Evolutionary conservation across 1,140 invertebrate genomes (phyloP), one percentile per base, ranked within the genome.

Genomic region (Andricus grossulariae): DNA sequence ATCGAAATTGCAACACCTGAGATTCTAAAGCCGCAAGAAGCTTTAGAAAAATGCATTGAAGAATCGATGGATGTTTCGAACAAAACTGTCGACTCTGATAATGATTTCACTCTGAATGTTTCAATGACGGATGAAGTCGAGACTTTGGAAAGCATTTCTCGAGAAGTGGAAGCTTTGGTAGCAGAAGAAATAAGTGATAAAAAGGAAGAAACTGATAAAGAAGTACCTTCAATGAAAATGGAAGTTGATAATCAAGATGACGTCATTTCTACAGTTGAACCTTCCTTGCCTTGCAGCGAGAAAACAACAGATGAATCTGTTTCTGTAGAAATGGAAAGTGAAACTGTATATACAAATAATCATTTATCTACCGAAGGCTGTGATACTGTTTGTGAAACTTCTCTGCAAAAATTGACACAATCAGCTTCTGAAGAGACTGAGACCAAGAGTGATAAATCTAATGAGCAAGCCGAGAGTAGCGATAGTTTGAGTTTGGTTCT

Each of bases 91-190:
- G 72, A 78, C 39, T 71, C 57, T 70, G 52, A 71, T 25, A 71
- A 52, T 25, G 12, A 49, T 25, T 66, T 45, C 11, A 50, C n/a
- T 13, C 25, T 32, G 15, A 72, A 52, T 25, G 7, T 60, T 39
- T 55, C 12, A 12, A 12, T 45, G 52, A 60, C 66, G 0, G 86
- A 86, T 10, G 87, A 90, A 3, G 74, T 50, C 1, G 89, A 91
- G 66, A 89, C 88, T 0, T 71, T 90, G 13, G 90, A 90, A 55
- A 90, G 87, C 50, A 88, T 89, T 71, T 88, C 88, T 8, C 66
- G 81, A 5, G 89, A 90, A 16, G 84, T 90, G 5, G 89, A 89
- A 51, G 82, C 79, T 70, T 72, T 90, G n/a, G 83, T 88, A 11
- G 71, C 78, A 71, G 88, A 72, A 49, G 50, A 32, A 49, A 39